Conservation (phyloP, 2,888 invertebrate species). For the Coremacera marginata region DNA sequence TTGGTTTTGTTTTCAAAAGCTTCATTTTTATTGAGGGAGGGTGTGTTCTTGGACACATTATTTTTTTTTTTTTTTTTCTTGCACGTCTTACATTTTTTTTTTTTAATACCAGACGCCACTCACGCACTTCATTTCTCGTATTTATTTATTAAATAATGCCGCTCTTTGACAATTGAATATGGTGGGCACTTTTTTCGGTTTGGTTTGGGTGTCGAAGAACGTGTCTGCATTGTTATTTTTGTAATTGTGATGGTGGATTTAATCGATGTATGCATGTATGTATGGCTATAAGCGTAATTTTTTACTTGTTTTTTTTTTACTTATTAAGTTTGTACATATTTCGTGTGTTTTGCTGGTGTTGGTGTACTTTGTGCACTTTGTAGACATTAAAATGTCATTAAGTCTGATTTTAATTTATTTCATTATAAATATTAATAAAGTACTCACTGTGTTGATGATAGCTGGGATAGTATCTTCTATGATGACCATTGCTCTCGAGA, state of each 20-base stretch:
- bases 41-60: neutral
- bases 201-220: constrained; percentile 43
- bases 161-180: neutral
- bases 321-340: constrained; percentile 50
- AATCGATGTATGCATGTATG: constrained; percentile 42
- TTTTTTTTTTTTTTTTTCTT: neutral
- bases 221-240: constrained; percentile 21
- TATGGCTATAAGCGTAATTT: constrained; percentile 25
- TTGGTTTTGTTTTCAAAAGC: too few species aligned
- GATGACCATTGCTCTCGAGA: constrained; percentile 68
- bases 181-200: constrained; percentile 16
- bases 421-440: neutral
- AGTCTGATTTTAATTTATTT: constrained; percentile 33
- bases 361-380: constrained; percentile 7
- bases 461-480: constrained; percentile 69
- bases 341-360: constrained; percentile 59
- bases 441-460: constrained; percentile 69
- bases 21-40: neutral
- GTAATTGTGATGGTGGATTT: constrained; percentile 40
- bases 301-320: neutral
- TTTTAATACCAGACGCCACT: neutral
- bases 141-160: too few species aligned
- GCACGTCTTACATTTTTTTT: neutral
- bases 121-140: constrained; percentile 7
- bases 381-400: constrained; percentile 64